phyloP scores from a whole-genome alignment of 2,888 invertebrate species.

The Agonopterix subpropinquella region DNA sequence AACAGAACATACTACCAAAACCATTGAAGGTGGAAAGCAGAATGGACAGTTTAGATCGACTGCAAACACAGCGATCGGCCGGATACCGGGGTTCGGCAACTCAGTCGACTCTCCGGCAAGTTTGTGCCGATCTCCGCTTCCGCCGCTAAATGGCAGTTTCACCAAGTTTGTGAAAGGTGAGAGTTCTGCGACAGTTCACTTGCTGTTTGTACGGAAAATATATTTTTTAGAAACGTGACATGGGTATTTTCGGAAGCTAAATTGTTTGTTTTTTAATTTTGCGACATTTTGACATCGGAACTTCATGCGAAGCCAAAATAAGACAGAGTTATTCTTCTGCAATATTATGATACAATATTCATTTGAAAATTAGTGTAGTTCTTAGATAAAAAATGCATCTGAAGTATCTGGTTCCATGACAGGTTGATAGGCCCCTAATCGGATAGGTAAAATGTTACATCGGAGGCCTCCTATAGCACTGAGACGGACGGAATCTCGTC shows the following conservation, averaged over 20 bases:
- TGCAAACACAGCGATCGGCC: constrained; percentile 17
- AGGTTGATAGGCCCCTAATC: too few species aligned
- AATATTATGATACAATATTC: too few species aligned
- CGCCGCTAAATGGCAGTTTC: constrained; percentile 39
- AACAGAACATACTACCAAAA: too few species aligned
- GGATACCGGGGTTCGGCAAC: constrained; percentile 20
- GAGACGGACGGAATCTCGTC: too few species aligned
- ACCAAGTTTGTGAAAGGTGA: constrained; percentile 26
- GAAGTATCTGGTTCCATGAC: too few species aligned
- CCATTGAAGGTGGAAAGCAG: constrained; percentile 19
- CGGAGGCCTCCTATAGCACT: too few species aligned
- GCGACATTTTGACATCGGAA: too few species aligned
- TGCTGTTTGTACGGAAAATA: constrained; percentile 6
- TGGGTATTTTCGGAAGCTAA: neutral
- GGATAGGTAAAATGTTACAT: too few species aligned
- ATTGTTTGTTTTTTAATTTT: neutral
- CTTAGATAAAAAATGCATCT: too few species aligned
- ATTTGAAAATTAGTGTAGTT: too few species aligned
- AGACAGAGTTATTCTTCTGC: too few species aligned
- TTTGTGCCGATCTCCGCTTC: constrained; percentile 35
- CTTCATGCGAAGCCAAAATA: too few species aligned
- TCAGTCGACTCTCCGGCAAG: constrained; percentile 29
- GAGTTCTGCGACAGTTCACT: constrained; percentile 13
- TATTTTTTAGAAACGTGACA: neutral
- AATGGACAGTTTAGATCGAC: constrained; percentile 28